These are phyloP conservation scores for Lasioglossum marginatum DNA, from an alignment of 2,888 invertebrate genomes.

Conservation along the genomic window DNA sequence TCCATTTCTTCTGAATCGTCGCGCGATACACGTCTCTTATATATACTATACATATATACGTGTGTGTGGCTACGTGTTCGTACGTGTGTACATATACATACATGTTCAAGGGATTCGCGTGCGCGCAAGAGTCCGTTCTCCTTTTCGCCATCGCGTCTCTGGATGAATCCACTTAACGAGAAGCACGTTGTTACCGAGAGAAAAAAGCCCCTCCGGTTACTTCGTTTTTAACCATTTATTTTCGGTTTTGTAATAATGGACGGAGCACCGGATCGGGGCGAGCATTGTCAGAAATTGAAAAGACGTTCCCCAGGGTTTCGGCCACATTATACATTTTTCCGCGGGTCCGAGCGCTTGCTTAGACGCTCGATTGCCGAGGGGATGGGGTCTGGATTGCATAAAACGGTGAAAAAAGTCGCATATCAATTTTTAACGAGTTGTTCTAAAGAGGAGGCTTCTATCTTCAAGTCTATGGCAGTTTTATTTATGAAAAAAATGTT, in stretches of 20 bases:
- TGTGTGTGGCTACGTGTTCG: too few species aligned
- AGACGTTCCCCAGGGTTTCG: not conserved
- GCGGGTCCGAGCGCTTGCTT: not conserved
- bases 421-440: too few species aligned
- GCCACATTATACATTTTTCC: not conserved
- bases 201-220: not conserved
- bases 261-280: not conserved
- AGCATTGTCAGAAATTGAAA: not conserved
- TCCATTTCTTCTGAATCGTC: conserved; percentile 18
- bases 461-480: too few species aligned
- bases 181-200: conserved; percentile 30
- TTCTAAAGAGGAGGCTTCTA: too few species aligned
- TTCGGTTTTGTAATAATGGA: not conserved
- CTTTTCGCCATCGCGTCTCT: not conserved
- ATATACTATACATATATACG: not conserved
- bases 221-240: conserved; percentile 23
- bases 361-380: not conserved
- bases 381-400: too few species aligned
- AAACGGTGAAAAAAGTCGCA: too few species aligned
- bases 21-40: conserved; percentile 17
- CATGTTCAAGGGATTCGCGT: conserved; percentile 24
- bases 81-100: not conserved
- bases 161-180: conserved; percentile 47
- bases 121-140: conserved; percentile 31
- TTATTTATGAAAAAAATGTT: too few species aligned